Base-by-base conservation (phyloP, 2,113 vertebrate genomes). In the Amblyopsis rosae region DNA sequence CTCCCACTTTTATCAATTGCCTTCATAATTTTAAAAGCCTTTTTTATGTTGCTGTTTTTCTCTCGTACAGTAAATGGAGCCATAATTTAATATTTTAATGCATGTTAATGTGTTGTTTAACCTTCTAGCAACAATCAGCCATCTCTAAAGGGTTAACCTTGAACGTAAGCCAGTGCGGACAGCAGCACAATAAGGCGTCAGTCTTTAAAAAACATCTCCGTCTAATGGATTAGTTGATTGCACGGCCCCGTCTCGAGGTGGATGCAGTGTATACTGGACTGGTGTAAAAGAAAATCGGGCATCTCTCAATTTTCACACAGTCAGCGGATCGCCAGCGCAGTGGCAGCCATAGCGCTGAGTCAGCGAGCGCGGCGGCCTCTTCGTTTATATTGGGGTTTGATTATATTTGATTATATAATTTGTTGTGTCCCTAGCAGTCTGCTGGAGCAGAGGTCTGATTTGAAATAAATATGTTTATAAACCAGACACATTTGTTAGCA, bases 241-340 rank as follows among this genome's bases (percentile, higher is more conserved):
- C 91, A 92, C 92, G 91, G 91, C 91, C 92, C 91, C 91, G 92
- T 85, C 84, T 93, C 90, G 90, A 94, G 93, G 93, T 93, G 93
- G 93, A 95, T 92, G 94, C 94, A 90, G 88, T 95, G 95, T 95
- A 95, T 96, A 96, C 96, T 93, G 94, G 95, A 95, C 93, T 95
- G 93, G 94, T 94, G 96, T 96, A 96, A 96, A 96, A 96, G 26
- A 26, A 26, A 26, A 26, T 95, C 88, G 82, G 93, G 93, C 94
- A 94, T 95, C 96, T 94, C 94, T 95, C 94, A 94, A 94, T 95
- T 95, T 83, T 95, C 94, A 93, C 90, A 86, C 26, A 26, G 26
- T 26, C 26, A 26, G 26, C 94, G 94, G 94, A 96, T 95, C 94
- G 94, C 93, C 86, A 82, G 91, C 93, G 92, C 93, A 92, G 26